phyloP scores from a whole-genome alignment of 2,888 invertebrate species.

The Mythimna loreyi region DNA sequence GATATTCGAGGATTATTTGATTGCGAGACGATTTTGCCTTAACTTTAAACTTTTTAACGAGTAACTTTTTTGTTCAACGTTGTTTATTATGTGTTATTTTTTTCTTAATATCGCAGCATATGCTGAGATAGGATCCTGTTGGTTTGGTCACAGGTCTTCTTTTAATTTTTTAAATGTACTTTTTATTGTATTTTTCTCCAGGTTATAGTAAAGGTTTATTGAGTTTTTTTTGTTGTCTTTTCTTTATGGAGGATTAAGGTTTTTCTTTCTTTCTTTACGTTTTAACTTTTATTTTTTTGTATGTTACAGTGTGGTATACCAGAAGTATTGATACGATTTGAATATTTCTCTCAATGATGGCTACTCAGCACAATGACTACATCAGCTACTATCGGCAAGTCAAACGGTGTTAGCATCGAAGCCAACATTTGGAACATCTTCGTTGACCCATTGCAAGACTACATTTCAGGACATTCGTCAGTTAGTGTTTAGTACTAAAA shows the following conservation, averaged over 20 bases:
- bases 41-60: no score
- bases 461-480: not conserved
- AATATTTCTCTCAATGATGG: not conserved
- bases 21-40: not conserved
- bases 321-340: no score
- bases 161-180: not conserved
- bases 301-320: no score
- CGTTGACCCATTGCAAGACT: not conserved
- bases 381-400: not conserved
- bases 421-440: not conserved
- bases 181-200: not conserved
- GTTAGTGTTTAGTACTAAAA: slow-evolving; percentile 40
- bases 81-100: no score
- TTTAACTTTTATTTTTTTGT: no score
- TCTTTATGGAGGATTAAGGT: not conserved
- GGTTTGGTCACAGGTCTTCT: no score
- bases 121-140: no score
- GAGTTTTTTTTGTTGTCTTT: no score
- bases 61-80: no score
- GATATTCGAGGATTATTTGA: not conserved
- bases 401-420: not conserved
- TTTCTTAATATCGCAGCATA: no score
- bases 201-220: no score
- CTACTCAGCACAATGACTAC: no score
- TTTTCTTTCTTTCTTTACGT: not conserved